Base-by-base conservation (phyloP, 2,888 invertebrate species). In the Andrena marginata region DNA sequence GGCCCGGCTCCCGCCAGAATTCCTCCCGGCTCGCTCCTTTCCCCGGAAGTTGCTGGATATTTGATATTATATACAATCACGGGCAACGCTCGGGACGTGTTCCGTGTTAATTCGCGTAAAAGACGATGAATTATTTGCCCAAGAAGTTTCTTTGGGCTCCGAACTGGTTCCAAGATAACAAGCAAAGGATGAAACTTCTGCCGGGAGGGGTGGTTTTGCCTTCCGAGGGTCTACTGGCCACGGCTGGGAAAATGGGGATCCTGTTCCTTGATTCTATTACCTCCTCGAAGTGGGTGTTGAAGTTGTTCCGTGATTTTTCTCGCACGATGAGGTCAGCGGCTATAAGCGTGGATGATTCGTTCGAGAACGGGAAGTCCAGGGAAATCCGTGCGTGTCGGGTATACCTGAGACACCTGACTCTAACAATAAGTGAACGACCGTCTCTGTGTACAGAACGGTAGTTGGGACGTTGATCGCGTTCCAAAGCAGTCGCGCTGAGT, bases 401-500 rank as follows among this genome's bases (percentile, higher is more conserved):
- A 78, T 71, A 71, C 78, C 71, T 62, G 80, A 67, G 51, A 62
- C 80, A 78, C 62, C 72, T 78, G 80, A 78, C 78, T 72, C 71
- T 31, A 31, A 42, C 42, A 42, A 42, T 42, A 42, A 71, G 60
- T 2, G 71, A 78, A 77, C 70, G 64, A 70, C 79, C 77, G 31
- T 33, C 33, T 35, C 8, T 56, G 70, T 77, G 42, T 20, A 67
- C 51, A 13, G 54, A 80, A 71, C 78, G 71, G 78, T 64, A 54
- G 70, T 60, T 72, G 67, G 54, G 13, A 78, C 78, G 80, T 63
- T 68, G 67, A 62, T 78, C 72, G 80, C 48, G 62, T 77, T 65
- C 65, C 51, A 67, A 68, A 63, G 65, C 54, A 62, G 51, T 64
- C 26, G 42, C 20, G 62, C 10, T 56, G 10, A 54, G 69, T 48